Percentiles rank a stretch among this genome's conserved stretches.
phyloP scores from a whole-genome alignment of 2,113 vertebrate genomes.

The Irena cyanogastra region DNA sequence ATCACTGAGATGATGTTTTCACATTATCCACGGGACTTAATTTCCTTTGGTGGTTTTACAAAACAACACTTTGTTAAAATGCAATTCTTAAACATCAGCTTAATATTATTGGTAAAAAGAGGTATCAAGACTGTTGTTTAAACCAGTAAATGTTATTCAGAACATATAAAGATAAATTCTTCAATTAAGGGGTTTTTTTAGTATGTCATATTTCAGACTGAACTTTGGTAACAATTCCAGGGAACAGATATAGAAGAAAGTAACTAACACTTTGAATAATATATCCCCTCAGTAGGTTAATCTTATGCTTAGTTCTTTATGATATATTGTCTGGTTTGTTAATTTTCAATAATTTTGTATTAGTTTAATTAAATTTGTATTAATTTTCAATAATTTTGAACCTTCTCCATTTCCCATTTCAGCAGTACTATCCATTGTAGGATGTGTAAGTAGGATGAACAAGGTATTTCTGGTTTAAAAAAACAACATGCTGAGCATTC shows the following conservation, averaged over 20 bases:
- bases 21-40: neutral
- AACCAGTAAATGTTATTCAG: neutral
- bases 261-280: neutral
- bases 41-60: neutral
- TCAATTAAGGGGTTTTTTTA: neutral
- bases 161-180: neutral
- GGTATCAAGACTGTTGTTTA: neutral
- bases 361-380: too few species aligned
- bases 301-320: neutral
- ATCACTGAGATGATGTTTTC: neutral
- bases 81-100: neutral
- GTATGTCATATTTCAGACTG: neutral
- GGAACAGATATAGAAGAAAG: neutral
- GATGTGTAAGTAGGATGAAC: neutral
- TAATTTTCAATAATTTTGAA: neutral
- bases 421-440: neutral
- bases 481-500: neutral
- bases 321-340: neutral
- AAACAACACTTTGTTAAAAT: neutral
- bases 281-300: neutral
- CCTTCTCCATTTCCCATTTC: neutral
- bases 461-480: neutral
- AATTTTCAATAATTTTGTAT: neutral
- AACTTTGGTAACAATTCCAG: neutral
- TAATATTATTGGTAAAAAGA: neutral